Evolutionary conservation across 2,888 invertebrate species (phyloP).

Genomic region (Drosophila testacea): DNA sequence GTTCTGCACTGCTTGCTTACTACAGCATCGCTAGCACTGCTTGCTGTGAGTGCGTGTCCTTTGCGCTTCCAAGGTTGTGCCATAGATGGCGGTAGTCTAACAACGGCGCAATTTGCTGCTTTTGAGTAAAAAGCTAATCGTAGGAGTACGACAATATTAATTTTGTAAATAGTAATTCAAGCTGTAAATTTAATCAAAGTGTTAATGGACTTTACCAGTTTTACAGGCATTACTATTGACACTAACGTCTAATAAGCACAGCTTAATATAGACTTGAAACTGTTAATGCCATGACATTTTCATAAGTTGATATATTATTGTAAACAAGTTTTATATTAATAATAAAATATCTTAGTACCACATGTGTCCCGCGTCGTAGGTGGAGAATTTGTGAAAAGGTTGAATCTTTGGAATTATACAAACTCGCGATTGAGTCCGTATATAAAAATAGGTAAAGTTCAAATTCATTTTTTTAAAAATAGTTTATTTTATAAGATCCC

Average conservation of each 20-base stretch:
- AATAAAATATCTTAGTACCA: not conserved
- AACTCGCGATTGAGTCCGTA: too few relatives aligned
- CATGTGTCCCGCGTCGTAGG: not conserved
- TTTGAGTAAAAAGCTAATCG: not conserved
- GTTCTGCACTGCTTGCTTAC: conserved; percentile 56
- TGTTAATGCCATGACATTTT: conserved; percentile 1
- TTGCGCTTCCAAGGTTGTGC: conserved; percentile 39
- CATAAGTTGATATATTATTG: not conserved
- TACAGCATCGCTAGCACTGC: conserved; percentile 67
- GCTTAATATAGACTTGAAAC: conserved; percentile 8
- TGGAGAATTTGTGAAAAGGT: too few relatives aligned
- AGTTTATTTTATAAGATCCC: too few relatives aligned
- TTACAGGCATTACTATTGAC: conserved; percentile 3
- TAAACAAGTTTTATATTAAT: conserved; percentile 8
- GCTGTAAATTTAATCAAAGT: conserved; percentile 4
- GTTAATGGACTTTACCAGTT: conserved; percentile 1
- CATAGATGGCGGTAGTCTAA: conserved; percentile 59
- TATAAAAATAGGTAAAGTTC: too few relatives aligned
- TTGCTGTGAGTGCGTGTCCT: conserved; percentile 27
- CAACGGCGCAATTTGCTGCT: not conserved
- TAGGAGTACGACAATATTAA: not conserved
- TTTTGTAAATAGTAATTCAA: not conserved
- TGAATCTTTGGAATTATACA: too few relatives aligned
- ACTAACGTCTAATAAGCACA: not conserved
- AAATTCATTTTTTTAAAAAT: too few relatives aligned